Percentiles rank a stretch among this genome's conserved stretches.
Evolutionary conservation across 2,888 invertebrate species (phyloP).

Genomic region (Eupithecia insigniata): DNA sequence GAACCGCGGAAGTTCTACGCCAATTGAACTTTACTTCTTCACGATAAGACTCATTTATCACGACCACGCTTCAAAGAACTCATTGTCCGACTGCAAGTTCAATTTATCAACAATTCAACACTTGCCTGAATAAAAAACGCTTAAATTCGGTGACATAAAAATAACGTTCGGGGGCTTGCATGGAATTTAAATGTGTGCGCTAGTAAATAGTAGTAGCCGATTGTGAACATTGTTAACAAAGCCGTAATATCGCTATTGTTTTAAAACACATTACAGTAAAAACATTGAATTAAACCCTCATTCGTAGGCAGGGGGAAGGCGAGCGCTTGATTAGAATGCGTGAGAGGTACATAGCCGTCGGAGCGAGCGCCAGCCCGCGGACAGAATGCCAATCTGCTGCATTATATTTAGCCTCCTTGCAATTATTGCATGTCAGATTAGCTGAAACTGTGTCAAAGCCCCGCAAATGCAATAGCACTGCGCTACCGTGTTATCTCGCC

Average conservation of each 20-base stretch:
- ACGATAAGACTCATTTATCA: slow-evolving; percentile 34
- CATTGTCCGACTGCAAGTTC: slow-evolving; percentile 20
- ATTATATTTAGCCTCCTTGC: slow-evolving; percentile 74
- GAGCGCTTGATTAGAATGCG: slow-evolving; percentile 74
- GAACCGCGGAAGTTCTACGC: slow-evolving; percentile 27
- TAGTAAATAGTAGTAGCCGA: slow-evolving; percentile 35
- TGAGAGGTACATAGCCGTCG: slow-evolving; percentile 61
- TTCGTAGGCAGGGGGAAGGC: slow-evolving; percentile 71
- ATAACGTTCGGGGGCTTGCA: slow-evolving; percentile 30
- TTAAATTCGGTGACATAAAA: slow-evolving; percentile 33
- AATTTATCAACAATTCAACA: slow-evolving; percentile 32
- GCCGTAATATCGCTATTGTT: slow-evolving; percentile 55
- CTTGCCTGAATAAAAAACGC: slow-evolving; percentile 30
- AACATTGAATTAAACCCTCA: slow-evolving; percentile 70
- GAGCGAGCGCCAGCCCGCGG: slow-evolving; percentile 53
- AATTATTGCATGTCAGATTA: slow-evolving; percentile 68
- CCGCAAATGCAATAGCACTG: slow-evolving; percentile 45
- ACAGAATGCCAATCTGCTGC: slow-evolving; percentile 70
- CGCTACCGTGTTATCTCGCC: slow-evolving; percentile 50
- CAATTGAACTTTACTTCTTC: slow-evolving; percentile 25
- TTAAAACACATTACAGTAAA: slow-evolving; percentile 65
- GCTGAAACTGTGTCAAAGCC: slow-evolving; percentile 69
- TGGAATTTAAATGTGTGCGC: slow-evolving; percentile 40
- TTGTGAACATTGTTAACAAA: slow-evolving; percentile 40
- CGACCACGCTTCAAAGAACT: slow-evolving; percentile 20